phyloP scores from a whole-genome alignment of 1,140 invertebrate species.

The Mactra quadrangularis region DNA sequence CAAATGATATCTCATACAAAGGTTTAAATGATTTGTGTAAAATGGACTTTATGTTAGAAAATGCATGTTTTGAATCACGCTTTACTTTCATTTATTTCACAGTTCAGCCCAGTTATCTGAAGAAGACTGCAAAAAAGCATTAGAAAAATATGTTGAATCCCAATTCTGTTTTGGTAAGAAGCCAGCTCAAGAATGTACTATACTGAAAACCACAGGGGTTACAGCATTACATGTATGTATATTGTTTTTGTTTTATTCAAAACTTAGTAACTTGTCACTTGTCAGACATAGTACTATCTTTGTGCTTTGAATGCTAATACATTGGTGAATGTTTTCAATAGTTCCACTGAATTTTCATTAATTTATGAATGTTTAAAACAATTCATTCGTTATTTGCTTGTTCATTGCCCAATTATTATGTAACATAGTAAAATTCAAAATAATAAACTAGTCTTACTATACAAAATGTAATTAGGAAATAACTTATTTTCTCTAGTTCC shows the following conservation, averaged over 20 bases:
- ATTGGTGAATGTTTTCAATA: background rate
- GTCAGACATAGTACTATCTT: too few species aligned
- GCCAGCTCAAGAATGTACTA: constrained; percentile 85
- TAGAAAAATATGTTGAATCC: constrained; percentile 83
- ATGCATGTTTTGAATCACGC: too few species aligned
- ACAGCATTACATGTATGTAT: constrained; percentile 83
- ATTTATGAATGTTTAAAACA: background rate
- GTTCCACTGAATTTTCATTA: background rate
- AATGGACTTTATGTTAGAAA: too few species aligned
- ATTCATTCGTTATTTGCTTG: too few species aligned
- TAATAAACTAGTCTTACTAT: too few species aligned
- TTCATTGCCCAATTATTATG: too few species aligned
- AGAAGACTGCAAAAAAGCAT: constrained; percentile 84
- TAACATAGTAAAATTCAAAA: too few species aligned
- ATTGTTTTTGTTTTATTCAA: background rate
- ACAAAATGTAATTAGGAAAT: too few species aligned
- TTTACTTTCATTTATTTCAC: background rate
- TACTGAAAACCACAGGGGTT: constrained; percentile 84
- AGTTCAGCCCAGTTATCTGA: constrained; percentile 83
- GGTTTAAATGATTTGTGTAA: too few species aligned
- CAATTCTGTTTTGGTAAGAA: constrained; percentile 86
- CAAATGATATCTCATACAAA: too few species aligned
- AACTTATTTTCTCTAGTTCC: too few species aligned
- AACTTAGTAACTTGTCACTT: background rate
- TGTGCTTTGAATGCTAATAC: too few species aligned